phyloP scores from a whole-genome alignment of 2,888 invertebrate genomes.

The Lycia hirtaria region DNA sequence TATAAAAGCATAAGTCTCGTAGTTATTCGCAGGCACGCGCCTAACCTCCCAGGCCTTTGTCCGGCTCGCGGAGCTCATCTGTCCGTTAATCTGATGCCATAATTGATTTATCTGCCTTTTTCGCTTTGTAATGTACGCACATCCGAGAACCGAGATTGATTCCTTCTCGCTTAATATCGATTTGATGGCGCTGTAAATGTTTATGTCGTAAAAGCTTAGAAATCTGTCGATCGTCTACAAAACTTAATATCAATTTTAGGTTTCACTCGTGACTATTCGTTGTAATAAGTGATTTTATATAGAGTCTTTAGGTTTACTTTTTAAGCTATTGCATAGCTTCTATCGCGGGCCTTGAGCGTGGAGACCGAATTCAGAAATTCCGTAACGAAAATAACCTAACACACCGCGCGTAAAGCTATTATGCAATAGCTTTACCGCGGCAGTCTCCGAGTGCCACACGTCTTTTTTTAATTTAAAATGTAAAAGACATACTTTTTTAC shows the following conservation, averaged over 20 bases:
- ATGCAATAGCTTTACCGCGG: no score
- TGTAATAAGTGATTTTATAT: no score
- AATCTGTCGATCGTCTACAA: constrained; percentile 10
- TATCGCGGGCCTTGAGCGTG: no score
- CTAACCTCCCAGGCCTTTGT: constrained; percentile 61
- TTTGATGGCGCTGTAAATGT: constrained; percentile 39
- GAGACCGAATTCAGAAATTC: no score
- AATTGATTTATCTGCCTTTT: constrained; percentile 57
- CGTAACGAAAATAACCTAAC: no score
- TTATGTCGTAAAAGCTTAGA: constrained; percentile 15
- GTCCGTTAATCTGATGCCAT: constrained; percentile 73
- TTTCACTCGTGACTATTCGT: constrained; percentile 8
- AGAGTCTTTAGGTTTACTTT: no score
- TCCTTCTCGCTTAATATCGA: constrained; percentile 34
- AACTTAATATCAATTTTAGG: constrained; percentile 18
- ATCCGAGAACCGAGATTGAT: constrained; percentile 36
- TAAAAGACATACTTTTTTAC: no score
- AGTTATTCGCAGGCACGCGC: constrained; percentile 76
- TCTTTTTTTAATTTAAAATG: no score
- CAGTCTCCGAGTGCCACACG: no score
- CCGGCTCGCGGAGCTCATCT: constrained; percentile 64
- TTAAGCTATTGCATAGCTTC: no score
- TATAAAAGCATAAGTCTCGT: neutral
- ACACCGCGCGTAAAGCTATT: no score
- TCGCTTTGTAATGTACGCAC: constrained; percentile 17